These are phyloP conservation scores for Saguinus midas DNA, from an alignment of 2,113 vertebrate genomes.

Conservation along the genomic window DNA sequence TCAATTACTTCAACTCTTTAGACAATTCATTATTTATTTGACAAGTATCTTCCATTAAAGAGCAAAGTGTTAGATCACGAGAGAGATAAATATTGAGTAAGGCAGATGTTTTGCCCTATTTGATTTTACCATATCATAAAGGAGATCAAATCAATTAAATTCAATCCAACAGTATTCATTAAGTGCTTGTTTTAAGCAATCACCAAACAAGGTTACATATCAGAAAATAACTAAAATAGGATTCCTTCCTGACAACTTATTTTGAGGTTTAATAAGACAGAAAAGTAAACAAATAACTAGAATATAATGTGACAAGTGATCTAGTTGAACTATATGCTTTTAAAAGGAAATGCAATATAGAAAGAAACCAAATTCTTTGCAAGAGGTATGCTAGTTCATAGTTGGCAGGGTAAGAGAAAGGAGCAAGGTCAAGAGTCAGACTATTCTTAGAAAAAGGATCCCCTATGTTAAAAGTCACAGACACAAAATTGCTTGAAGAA, in stretches of 20 bases:
- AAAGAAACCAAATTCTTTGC: background rate
- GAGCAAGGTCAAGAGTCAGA: background rate
- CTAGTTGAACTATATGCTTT: background rate
- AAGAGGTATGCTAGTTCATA: background rate
- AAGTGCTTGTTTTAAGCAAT: background rate
- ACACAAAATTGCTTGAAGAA: background rate
- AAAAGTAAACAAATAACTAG: background rate
- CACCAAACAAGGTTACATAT: background rate
- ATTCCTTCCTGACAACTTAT: background rate
- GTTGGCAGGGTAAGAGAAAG: background rate
- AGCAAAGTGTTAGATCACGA: background rate
- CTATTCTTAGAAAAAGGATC: background rate
- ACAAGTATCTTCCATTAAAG: background rate
- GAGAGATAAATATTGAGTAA: background rate
- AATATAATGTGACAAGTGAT: background rate
- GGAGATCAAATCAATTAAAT: background rate
- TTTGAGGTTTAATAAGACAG: background rate
- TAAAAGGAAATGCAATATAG: background rate
- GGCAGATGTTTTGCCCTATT: background rate
- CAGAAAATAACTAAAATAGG: background rate
- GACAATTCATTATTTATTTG: background rate
- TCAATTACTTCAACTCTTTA: background rate
- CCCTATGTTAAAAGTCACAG: background rate
- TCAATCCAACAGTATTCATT: background rate
- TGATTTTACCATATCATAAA: background rate